phyloP scores from a whole-genome alignment of 2,888 invertebrate species.

The Gryllus longicercus region DNA sequence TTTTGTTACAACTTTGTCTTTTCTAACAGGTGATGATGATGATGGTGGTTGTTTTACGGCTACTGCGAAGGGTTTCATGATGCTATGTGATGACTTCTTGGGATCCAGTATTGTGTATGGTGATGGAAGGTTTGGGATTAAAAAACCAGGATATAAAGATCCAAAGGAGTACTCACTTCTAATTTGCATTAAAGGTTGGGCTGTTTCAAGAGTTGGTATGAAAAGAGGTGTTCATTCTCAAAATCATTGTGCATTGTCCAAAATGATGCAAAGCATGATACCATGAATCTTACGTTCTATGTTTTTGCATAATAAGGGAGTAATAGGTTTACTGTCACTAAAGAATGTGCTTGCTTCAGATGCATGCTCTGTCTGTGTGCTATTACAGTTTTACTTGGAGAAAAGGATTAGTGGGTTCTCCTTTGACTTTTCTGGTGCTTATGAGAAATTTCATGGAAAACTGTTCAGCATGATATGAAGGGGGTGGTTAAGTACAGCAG shows the following conservation, averaged over 20 bases:
- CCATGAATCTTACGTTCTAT: neutral
- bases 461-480: neutral
- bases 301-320: conserved; percentile 26
- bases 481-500: conserved; percentile 29
- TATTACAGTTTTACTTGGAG: neutral
- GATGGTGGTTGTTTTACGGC: neutral
- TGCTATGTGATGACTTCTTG: conserved; percentile 32
- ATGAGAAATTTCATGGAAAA: neutral
- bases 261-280: no score
- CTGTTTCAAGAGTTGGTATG: no score
- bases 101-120: conserved; percentile 30
- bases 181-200: neutral
- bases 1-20: conserved; percentile 29
- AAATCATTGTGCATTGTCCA: no score
- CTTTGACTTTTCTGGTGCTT: conserved; percentile 3
- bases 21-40: conserved; percentile 29
- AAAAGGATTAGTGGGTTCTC: neutral
- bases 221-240: no score
- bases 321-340: conserved; percentile 23
- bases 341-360: neutral
- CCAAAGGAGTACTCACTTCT: neutral
- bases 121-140: conserved; percentile 32
- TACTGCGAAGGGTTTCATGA: conserved; percentile 30
- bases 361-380: neutral
- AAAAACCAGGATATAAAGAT: conserved; percentile 25